These are phyloP conservation scores for Ceratothoa steindachneri DNA, from an alignment of 2,888 invertebrate genomes.

Conservation along the genomic window DNA sequence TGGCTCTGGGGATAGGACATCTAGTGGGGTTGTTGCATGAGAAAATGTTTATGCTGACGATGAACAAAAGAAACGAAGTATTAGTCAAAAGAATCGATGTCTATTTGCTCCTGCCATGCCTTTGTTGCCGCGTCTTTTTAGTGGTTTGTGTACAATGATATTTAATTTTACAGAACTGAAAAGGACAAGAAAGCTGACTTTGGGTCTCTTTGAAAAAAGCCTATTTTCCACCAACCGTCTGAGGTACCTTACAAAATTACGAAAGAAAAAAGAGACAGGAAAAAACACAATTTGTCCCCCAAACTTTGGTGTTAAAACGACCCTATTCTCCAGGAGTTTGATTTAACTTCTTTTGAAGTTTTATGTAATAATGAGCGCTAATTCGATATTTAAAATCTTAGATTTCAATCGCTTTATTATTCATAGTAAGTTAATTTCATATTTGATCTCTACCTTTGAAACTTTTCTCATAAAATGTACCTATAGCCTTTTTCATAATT, in stretches of 20 bases:
- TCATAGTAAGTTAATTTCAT: neutral
- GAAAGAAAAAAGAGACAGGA: neutral
- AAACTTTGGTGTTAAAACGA: neutral
- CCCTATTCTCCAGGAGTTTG: neutral
- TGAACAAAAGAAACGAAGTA: too few relatives aligned
- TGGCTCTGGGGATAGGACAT: too few relatives aligned
- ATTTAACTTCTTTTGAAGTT: neutral
- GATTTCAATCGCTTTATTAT: neutral
- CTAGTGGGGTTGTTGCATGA: too few relatives aligned
- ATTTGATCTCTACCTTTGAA: neutral
- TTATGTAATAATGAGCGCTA: neutral
- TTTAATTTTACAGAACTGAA: conserved; percentile 1
- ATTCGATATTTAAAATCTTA: neutral
- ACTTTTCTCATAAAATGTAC: neutral
- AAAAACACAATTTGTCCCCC: neutral
- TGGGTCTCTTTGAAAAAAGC: neutral
- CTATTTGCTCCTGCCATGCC: too few relatives aligned
- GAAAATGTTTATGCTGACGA: too few relatives aligned
- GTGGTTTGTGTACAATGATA: too few relatives aligned
- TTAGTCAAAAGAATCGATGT: too few relatives aligned
- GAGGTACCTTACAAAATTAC: neutral
- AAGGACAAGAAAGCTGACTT: neutral
- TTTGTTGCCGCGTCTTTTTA: too few relatives aligned
- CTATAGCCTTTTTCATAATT: neutral
- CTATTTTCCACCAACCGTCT: neutral